These are phyloP conservation scores for Rhinoraja longicauda DNA, from an alignment of 2,797 vertebrate species.

Conservation along the genomic window DNA sequence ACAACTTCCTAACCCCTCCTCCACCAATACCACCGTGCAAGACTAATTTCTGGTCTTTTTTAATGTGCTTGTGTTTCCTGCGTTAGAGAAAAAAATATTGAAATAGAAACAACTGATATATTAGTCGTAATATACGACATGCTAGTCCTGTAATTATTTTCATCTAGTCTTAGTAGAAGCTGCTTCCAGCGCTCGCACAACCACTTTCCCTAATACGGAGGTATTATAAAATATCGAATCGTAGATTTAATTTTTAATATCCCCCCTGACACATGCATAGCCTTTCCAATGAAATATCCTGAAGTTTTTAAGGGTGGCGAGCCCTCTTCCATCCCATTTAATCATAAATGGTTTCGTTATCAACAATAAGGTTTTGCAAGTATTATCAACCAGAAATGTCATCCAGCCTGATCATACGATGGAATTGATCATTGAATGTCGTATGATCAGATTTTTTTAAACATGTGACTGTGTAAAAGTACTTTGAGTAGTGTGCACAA, in stretches of 20 bases:
- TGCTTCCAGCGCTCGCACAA: neutral
- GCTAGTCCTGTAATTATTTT: neutral
- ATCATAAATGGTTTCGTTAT: neutral
- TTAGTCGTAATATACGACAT: neutral
- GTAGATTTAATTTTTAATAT: neutral
- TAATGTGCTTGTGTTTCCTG: neutral
- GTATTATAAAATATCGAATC: neutral
- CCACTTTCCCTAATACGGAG: neutral
- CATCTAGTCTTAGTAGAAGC: neutral
- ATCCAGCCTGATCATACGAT: neutral
- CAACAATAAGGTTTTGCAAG: neutral
- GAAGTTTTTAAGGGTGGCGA: neutral
- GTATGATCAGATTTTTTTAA: neutral
- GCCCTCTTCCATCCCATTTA: neutral
- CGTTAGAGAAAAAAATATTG: neutral
- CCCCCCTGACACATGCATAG: neutral
- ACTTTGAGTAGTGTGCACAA: too few species aligned
- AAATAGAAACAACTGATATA: neutral
- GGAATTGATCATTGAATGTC: neutral
- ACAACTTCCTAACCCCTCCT: constrained; percentile 65
- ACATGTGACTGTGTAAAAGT: neutral
- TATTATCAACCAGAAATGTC: neutral
- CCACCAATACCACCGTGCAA: constrained; percentile 41
- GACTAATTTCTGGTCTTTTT: neutral
- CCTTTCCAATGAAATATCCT: neutral